Base-by-base conservation (phyloP, 2,797 vertebrate species). In the Falco novaeseelandiae region DNA sequence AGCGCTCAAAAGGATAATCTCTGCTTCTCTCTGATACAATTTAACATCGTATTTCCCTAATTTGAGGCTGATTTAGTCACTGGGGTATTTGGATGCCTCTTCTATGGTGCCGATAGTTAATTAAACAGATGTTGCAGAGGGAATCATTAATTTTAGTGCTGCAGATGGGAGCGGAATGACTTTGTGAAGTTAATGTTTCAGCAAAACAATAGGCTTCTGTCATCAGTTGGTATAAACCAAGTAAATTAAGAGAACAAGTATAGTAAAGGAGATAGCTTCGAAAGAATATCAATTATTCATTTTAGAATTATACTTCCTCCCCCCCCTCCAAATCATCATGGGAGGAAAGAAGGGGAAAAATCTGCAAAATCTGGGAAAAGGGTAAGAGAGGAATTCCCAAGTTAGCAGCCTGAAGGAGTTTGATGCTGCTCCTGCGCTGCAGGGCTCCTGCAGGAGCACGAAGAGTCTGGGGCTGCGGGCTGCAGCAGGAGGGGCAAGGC, bases 91-190 rank as follows among this genome's bases (percentile, higher is more conserved):
- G 97, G 98, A 98, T 66, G 97, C 97, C 95, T 98, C 97, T 97
- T 98, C 97, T 97, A 97, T 98, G 98, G 98, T 98, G 97, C 97
- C 96, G 94, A 98, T 98, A 98, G 98, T 98, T 98, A 98, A 98
- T 98, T 98, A 98, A 98, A 98, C 98, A 98, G 98, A 98, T 98
- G 98, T 98, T 98, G 98, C 98, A 98, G 88, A 98, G 98, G 98
- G 98, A 98, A 98, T 98, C 98, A 98, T 98, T 98, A 98, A 98
- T 98, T 98, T 98, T 98, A 98, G 97, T 98, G 97, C 97, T 95
- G 96, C 98, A 98, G 98, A 98, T 98, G 98, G 98, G 97, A 98
- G 96, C 36, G 2, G 97, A 98, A 98, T 98, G 98, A 98, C 98
- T 98, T 98, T 98, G 98, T 94, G 98, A 98, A 98, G 98, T 98